Base-by-base conservation (phyloP, 2,888 invertebrate genomes). In the Actias luna region DNA sequence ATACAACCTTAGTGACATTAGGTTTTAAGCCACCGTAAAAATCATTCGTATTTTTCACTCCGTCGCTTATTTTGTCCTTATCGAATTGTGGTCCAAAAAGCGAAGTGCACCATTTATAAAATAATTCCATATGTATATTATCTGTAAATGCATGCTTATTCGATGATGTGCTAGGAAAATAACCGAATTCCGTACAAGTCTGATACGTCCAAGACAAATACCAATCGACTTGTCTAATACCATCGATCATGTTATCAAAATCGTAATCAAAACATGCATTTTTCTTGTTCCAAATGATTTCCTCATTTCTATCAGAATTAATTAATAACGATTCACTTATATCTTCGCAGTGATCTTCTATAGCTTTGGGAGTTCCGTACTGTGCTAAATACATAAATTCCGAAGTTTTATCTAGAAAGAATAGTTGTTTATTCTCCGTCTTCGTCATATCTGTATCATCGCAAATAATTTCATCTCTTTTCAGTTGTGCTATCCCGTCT, bases 121-220 rank as follows among this genome's bases (percentile, higher is more conserved):
- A 93, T 27, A 86, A 90, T 2, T 88, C 84, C 1, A 93, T 65
- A 0, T 88, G 84, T 62, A 93, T 74, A 27, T 88, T 85, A 31
- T 86, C 79, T 2, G 93, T 93, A 79, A 96, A 96, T 0, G 95
- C 94, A 22, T 94, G 93, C 0, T 88, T 80, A 5, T 83, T 74
- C 0, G 93, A 93, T 66, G 93, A 93, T 0, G 95, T 93, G 0
- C 94, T 95, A 79, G 95, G 95, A 78, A 93, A 96, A 77, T 94
- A 96, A 33, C 96, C 96, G 76, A 95, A 96, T 84, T 97, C 96
- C 4, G 94, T 95, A 82, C 97, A 97, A 0, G 95, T 96, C 83
- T 96, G 96, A 78, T 95, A 96, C 0, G 85, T 87, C 96, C 96
- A 96, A 12, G 87, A 75, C 1, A 75, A 69, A n/a, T 67, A 65